phyloP scores from a whole-genome alignment of 1,140 invertebrate genomes.

The Bombyx mandarina region DNA sequence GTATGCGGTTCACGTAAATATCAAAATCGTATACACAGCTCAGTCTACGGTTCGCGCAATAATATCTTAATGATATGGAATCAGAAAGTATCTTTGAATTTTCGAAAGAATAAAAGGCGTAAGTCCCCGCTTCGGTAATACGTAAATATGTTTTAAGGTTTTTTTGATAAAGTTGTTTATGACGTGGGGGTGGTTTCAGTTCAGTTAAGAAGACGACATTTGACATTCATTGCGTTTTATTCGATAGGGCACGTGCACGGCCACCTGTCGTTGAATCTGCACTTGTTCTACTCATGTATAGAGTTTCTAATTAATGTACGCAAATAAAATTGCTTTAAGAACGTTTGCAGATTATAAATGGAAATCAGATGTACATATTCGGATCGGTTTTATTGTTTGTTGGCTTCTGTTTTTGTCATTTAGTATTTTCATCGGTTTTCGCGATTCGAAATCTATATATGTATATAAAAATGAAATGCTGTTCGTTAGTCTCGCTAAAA shows the following conservation, averaged over 20 bases:
- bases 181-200: slow-evolving; percentile 10
- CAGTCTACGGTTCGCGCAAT: slow-evolving; percentile 39
- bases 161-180: slow-evolving; percentile 24
- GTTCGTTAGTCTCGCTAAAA: no score
- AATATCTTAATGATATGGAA: slow-evolving; percentile 70
- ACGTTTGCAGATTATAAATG: no score
- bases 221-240: slow-evolving; percentile 69
- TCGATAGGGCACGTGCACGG: slow-evolving; percentile 58
- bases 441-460: no score
- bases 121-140: slow-evolving; percentile 19
- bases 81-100: slow-evolving; percentile 61
- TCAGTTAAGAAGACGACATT: slow-evolving; percentile 38
- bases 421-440: no score
- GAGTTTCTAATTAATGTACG: slow-evolving; percentile 4
- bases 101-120: slow-evolving; percentile 23
- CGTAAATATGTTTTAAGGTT: slow-evolving; percentile 20
- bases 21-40: slow-evolving; percentile 31
- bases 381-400: no score
- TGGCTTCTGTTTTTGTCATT: no score
- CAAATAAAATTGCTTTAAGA: neutral
- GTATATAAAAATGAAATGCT: no score
- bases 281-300: slow-evolving; percentile 18
- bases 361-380: no score
- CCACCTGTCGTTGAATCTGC: slow-evolving; percentile 63
- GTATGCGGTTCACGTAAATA: slow-evolving; percentile 15